phyloP scores from a whole-genome alignment of 2,888 invertebrate species.

The Pimpla rufipes region DNA sequence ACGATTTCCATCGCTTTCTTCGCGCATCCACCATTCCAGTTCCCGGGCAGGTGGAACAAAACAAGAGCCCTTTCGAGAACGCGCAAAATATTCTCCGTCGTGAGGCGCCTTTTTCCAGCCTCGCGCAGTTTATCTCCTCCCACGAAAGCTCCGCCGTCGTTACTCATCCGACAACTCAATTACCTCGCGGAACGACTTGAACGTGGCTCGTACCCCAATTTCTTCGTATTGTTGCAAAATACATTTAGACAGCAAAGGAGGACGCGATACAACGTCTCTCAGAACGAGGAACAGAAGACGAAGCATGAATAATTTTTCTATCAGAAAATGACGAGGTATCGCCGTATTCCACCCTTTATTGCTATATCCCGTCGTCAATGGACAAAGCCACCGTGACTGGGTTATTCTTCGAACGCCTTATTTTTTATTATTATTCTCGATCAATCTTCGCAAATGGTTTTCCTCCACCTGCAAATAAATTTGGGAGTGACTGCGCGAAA shows the following conservation, averaged over 20 bases:
- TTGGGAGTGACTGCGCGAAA: not conserved
- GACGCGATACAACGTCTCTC: no score
- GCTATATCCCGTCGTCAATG: not conserved
- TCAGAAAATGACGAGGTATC: not conserved
- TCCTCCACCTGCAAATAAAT: not conserved
- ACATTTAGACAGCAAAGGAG: no score
- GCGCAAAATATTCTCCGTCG: not conserved
- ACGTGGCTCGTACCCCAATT: not conserved
- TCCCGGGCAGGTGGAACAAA: not conserved
- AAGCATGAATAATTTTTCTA: not conserved
- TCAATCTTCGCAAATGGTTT: conserved; percentile 18
- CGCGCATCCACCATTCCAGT: conserved; percentile 6
- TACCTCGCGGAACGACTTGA: not conserved
- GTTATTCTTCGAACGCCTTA: not conserved
- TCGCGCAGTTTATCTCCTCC: conserved; percentile 7
- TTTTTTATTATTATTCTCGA: conserved; percentile 3
- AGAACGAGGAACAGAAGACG: no score
- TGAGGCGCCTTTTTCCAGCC: not conserved
- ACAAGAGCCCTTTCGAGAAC: conserved; percentile 8
- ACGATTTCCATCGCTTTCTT: conserved; percentile 4
- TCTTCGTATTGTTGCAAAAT: not conserved
- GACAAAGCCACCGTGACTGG: not conserved
- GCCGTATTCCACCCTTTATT: not conserved
- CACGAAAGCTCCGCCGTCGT: conserved; percentile 4
- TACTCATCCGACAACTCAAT: conserved; percentile 12